Evolutionary conservation across 2,797 vertebrate species (phyloP).

Genomic region (Hemibagrus guttatus): DNA sequence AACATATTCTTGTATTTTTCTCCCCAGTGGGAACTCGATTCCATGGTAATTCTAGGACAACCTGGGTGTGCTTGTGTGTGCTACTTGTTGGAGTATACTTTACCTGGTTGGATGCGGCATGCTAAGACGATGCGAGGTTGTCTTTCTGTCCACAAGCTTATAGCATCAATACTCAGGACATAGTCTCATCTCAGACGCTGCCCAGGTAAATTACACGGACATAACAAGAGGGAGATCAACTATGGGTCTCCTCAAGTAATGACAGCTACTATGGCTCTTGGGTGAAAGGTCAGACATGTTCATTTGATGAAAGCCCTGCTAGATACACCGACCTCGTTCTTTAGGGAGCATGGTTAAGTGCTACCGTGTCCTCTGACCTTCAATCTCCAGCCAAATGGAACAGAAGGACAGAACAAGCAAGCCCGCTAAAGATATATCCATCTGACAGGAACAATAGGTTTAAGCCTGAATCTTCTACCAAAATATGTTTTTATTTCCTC

Average conservation of each 20-base stretch:
- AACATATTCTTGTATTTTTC: not conserved
- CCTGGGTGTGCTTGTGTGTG: not conserved
- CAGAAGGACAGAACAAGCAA: slow-evolving; percentile 9
- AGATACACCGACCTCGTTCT: slow-evolving; percentile 33
- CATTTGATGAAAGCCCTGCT: slow-evolving; percentile 33
- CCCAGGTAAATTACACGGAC: slow-evolving; percentile 31
- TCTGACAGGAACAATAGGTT: not conserved
- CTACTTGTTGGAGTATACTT: not conserved
- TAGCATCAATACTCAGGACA: not conserved
- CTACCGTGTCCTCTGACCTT: slow-evolving; percentile 32
- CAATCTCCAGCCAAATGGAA: slow-evolving; percentile 27
- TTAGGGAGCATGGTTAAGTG: slow-evolving; percentile 45
- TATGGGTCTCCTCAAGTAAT: slow-evolving; percentile 5
- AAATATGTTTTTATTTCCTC: not conserved
- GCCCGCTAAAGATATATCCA: not conserved
- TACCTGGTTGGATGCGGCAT: not conserved
- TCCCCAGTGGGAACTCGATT: not conserved
- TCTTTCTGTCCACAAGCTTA: not conserved
- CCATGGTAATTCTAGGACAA: not conserved
- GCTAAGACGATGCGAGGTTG: not conserved
- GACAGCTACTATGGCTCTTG: not conserved
- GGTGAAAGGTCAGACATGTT: slow-evolving; percentile 41
- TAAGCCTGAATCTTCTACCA: not conserved
- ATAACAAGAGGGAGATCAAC: slow-evolving; percentile 41
- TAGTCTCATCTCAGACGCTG: slow-evolving; percentile 24